These are phyloP conservation scores for Andrena flavipes DNA, from an alignment of 2,888 invertebrate species.

Conservation along the genomic window DNA sequence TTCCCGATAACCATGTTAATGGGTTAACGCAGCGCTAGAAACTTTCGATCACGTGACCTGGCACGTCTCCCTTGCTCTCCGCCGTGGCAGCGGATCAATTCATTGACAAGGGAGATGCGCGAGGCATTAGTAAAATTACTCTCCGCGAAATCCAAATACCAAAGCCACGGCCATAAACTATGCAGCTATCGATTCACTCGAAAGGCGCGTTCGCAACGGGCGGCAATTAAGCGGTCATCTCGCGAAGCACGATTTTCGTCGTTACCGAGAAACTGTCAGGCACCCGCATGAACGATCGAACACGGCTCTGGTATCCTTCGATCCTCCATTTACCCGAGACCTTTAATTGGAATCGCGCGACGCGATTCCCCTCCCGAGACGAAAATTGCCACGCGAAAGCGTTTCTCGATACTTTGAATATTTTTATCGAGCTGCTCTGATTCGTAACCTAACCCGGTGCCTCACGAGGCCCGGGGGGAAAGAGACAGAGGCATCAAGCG, in stretches of 20 bases:
- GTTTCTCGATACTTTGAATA: slow-evolving; percentile 50
- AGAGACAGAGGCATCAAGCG: neutral
- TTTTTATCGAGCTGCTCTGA: slow-evolving; percentile 47
- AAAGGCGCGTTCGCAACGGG: neutral
- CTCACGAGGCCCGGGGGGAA: slow-evolving; percentile 44
- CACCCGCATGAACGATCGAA: neutral
- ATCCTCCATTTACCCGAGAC: neutral
- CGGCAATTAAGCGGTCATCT: neutral
- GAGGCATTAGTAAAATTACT: neutral
- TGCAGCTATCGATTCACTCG: neutral
- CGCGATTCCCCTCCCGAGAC: neutral
- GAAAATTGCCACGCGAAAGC: neutral
- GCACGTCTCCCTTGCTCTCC: neutral
- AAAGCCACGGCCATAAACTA: neutral
- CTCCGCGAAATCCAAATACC: neutral
- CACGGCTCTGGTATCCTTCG: neutral
- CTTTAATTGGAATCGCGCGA: neutral
- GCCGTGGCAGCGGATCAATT: slow-evolving; percentile 5
- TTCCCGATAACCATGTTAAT: neutral
- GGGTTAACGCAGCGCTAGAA: neutral
- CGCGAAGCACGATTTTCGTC: neutral
- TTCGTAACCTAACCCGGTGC: slow-evolving; percentile 58
- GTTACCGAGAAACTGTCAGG: neutral
- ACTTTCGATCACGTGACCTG: slow-evolving; percentile 1
- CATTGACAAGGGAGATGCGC: neutral